Percentiles rank a stretch among this genome's conserved stretches.
These are phyloP conservation scores for Sebastiscus tertius DNA, from an alignment of 2,797 vertebrate species.

Conservation along the genomic window DNA sequence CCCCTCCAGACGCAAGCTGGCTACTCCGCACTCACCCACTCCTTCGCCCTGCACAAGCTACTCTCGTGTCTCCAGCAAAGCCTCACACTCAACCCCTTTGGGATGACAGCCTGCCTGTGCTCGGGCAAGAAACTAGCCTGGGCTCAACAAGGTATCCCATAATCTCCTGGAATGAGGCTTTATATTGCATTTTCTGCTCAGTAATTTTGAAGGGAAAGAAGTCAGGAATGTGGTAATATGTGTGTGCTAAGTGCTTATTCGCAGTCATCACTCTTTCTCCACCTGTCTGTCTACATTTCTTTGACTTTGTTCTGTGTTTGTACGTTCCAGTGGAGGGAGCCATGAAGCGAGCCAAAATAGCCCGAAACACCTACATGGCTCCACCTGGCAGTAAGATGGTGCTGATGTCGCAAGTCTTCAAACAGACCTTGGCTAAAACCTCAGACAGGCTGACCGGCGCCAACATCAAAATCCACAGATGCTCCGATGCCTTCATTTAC, in stretches of 20 bases:
- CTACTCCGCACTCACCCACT: constrained; percentile 81
- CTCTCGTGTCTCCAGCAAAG: constrained; percentile 86
- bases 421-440: constrained; percentile 95
- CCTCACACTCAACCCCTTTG: constrained; percentile 90
- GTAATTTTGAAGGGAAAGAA: not conserved
- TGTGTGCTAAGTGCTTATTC: not conserved
- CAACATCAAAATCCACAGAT: constrained; percentile 92
- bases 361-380: constrained; percentile 86
- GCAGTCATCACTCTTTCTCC: not conserved
- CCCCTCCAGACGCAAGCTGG: constrained; percentile 84
- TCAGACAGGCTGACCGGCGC: constrained; percentile 91
- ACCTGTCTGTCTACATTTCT: not conserved
- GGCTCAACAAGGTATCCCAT: constrained; percentile 90
- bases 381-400: constrained; percentile 89
- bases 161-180: not conserved
- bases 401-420: constrained; percentile 94
- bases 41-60: constrained; percentile 87
- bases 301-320: constrained; percentile 36
- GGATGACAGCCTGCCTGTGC: constrained; percentile 88
- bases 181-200: not conserved
- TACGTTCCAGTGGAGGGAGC: constrained; percentile 89
- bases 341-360: constrained; percentile 91
- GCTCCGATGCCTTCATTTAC: constrained; percentile 95
- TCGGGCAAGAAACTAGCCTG: constrained; percentile 93
- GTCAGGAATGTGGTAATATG: not conserved